phyloP scores from a whole-genome alignment of 2,113 vertebrate genomes.

The Tor tambroides region DNA sequence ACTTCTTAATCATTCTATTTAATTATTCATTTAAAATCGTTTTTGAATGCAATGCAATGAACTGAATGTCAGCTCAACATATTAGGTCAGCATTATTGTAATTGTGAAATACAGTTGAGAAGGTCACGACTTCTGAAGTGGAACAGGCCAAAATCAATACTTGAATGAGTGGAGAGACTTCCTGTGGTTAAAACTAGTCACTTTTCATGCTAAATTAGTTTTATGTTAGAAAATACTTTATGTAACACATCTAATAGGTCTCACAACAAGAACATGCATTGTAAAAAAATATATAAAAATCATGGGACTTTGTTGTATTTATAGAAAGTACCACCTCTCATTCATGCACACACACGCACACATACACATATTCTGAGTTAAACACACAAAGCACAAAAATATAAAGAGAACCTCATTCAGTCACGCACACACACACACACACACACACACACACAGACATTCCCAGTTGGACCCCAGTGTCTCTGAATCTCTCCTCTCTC shows the following conservation, averaged over 20 bases:
- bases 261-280: not conserved
- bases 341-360: not conserved
- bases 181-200: not conserved
- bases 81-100: not conserved
- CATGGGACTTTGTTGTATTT: not conserved
- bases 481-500: slow-evolving; percentile 2
- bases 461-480: not conserved
- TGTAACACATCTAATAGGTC: not conserved
- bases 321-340: not conserved
- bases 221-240: not conserved
- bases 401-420: not conserved
- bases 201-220: not conserved
- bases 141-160: not conserved
- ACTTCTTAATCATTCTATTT: not conserved
- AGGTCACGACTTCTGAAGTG: not conserved
- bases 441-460: not conserved
- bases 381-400: slow-evolving; percentile 23
- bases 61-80: not conserved
- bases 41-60: not conserved
- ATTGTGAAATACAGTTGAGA: not conserved
- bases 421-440: slow-evolving; percentile 9
- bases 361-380: not conserved
- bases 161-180: not conserved
- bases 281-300: not conserved
- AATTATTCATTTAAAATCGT: not conserved